Conservation (phyloP, 2,888 invertebrate genomes). For the Latrodectus elegans region DNA sequence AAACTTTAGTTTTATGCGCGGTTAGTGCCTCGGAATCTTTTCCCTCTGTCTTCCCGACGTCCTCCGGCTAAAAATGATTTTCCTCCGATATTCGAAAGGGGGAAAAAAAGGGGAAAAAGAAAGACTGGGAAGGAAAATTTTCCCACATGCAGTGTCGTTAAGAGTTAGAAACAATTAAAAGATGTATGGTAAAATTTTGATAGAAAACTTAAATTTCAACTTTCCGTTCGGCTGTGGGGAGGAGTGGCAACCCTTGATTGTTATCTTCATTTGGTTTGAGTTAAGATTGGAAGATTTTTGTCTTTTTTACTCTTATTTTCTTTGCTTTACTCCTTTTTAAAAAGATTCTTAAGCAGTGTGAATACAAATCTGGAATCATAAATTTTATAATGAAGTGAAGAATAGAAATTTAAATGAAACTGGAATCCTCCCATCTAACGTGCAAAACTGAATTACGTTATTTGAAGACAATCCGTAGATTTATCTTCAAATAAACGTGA, state of each 20-base stretch:
- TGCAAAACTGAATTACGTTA: too few species aligned
- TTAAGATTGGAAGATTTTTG: too few species aligned
- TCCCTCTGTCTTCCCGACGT: slow-evolving; percentile 1
- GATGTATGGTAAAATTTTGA: slow-evolving; percentile 47
- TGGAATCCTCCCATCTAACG: too few species aligned
- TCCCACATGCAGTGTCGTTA: slow-evolving; percentile 19
- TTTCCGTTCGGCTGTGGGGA: not conserved
- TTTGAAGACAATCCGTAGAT: too few species aligned
- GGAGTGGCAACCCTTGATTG: not conserved
- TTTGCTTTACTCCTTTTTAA: too few species aligned
- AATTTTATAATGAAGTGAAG: too few species aligned
- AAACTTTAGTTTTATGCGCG: slow-evolving; percentile 39
- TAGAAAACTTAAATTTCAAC: slow-evolving; percentile 56
- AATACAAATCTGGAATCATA: too few species aligned
- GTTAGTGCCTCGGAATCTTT: slow-evolving; percentile 51
- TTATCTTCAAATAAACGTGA: too few species aligned
- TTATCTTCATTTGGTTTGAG: not conserved
- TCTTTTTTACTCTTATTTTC: too few species aligned
- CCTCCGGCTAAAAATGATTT: slow-evolving; percentile 49
- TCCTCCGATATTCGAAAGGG: not conserved
- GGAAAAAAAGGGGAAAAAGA: slow-evolving; percentile 19
- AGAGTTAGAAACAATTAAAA: slow-evolving; percentile 58
- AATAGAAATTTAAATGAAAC: too few species aligned
- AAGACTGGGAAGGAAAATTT: not conserved
- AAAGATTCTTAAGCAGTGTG: too few species aligned